Conservation (phyloP, 1,140 invertebrate species). For the Musca vetustissima region DNA sequence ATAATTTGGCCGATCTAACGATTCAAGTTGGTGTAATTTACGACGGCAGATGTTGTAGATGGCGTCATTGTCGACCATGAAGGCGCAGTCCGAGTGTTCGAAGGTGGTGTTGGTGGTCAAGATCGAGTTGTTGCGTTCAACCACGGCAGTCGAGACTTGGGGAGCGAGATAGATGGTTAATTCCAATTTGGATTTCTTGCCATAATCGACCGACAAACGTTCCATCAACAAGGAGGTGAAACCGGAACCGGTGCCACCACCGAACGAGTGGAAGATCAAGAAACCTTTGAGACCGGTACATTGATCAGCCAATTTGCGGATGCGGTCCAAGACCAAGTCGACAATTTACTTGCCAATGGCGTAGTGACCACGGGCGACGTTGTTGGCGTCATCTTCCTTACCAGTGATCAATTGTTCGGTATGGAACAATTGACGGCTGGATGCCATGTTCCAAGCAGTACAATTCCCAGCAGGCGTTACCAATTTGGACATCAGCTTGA, state of each 20-base stretch:
- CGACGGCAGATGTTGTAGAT: constrained; percentile 90
- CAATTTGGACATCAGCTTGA: constrained; percentile 76
- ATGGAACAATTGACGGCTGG: constrained; percentile 78
- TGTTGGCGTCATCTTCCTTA: constrained; percentile 88
- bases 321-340: constrained; percentile 75
- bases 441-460: constrained; percentile 77
- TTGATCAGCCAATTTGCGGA: constrained; percentile 81
- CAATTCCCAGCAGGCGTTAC: constrained; percentile 70
- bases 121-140: constrained; percentile 88
- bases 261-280: constrained; percentile 87
- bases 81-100: constrained; percentile 84
- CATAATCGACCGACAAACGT: constrained; percentile 83
- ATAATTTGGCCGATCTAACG: constrained; percentile 83
- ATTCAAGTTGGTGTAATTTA: constrained; percentile 80
- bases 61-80: constrained; percentile 87
- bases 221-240: constrained; percentile 88
- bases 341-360: constrained; percentile 89
- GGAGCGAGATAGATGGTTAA: constrained; percentile 90
- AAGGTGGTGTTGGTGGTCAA: constrained; percentile 79
- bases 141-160: constrained; percentile 81
- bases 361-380: constrained; percentile 88
- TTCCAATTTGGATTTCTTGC: constrained; percentile 87
- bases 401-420: constrained; percentile 84
- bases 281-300: constrained; percentile 87
- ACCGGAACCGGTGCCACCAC: too few relatives aligned